Base-by-base conservation (phyloP, 2,888 invertebrate species). In the Cryptus armator region DNA sequence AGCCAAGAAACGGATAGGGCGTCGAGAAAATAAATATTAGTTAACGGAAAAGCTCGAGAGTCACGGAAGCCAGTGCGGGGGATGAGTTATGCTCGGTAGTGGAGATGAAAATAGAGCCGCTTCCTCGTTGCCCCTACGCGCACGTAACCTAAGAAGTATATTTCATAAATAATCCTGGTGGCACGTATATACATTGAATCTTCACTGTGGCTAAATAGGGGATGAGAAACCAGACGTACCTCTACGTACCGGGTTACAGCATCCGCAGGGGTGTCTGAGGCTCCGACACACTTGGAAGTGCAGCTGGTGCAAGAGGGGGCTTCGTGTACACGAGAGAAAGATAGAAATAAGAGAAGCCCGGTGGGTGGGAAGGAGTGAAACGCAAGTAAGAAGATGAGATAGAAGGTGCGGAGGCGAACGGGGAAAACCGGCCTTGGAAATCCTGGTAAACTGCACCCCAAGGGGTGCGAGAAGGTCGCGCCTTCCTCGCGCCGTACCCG, bases 151-250 rank as follows among this genome's bases (percentile, higher is more conserved):
- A 16, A 70, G 51, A 32, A 70, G 72, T 74, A 70, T 86, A 70
- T 86, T 82, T 85, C 83, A 86, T 83, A 83, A 86, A 85, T 86
- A 86, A 86, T 85, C 81, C 78, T 19, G 16, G 9, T 70, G 70
- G 51, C 70, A 53, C 70, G 48, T 70, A 70, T 70, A 44, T 46
- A 64, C 74, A 46, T 48, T 24, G 64, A 56, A 43, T 43, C 74
- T 74, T 46, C 64, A 43, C 59, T 44, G 62, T 16, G 48, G 74
- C 56, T 37, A 48, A 74, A 48, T 14, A n/a, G 62, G 74, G 74
- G 48, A 62, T 24, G 64, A 64, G 59, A 59, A 64, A 46, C 64
- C 62, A 74, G 74, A 74, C 74, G 74, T n/a, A 59, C 46, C 74
- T 37, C 37, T 9, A 53, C 53, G n/a, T 51, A 51, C 51, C 3